Conservation (phyloP, 2,797 vertebrate species). For the Tragopan temminckii region DNA sequence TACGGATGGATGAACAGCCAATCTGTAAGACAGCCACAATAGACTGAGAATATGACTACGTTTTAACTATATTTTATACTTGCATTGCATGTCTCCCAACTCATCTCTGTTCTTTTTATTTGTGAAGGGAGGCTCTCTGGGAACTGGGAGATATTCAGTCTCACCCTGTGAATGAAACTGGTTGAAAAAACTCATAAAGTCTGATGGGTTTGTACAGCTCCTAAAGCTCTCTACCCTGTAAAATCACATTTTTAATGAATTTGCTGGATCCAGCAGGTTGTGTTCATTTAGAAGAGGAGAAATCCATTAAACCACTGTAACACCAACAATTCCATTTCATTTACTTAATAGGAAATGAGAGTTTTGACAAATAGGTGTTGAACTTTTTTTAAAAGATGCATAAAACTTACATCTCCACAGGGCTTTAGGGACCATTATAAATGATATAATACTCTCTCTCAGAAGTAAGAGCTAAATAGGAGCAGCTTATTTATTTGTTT, state of each 20-base stretch:
- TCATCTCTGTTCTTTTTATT: constrained; percentile 49
- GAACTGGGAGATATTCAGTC: constrained; percentile 41
- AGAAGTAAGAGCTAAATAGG: background rate
- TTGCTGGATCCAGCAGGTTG: constrained; percentile 38
- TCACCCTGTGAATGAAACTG: background rate
- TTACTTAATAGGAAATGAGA: constrained; percentile 77
- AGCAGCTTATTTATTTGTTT: background rate
- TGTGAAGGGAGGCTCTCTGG: constrained; percentile 12
- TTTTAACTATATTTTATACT: constrained; percentile 26
- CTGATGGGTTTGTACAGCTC: background rate
- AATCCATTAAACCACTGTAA: constrained; percentile 50
- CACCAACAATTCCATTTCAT: constrained; percentile 62
- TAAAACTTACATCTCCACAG: background rate
- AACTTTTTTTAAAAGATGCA: background rate
- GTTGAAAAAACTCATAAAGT: constrained; percentile 57
- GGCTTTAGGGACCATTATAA: constrained; percentile 15
- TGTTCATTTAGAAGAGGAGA: constrained; percentile 60
- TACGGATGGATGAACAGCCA: background rate
- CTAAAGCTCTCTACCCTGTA: constrained; percentile 36
- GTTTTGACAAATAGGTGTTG: constrained; percentile 54
- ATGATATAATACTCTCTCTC: background rate
- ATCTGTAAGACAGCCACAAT: background rate
- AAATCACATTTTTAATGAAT: constrained; percentile 58
- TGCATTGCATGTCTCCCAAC: background rate
- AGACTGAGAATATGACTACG: background rate